Base-by-base conservation (phyloP, 2,888 invertebrate species). In the Apamea monoglypha region DNA sequence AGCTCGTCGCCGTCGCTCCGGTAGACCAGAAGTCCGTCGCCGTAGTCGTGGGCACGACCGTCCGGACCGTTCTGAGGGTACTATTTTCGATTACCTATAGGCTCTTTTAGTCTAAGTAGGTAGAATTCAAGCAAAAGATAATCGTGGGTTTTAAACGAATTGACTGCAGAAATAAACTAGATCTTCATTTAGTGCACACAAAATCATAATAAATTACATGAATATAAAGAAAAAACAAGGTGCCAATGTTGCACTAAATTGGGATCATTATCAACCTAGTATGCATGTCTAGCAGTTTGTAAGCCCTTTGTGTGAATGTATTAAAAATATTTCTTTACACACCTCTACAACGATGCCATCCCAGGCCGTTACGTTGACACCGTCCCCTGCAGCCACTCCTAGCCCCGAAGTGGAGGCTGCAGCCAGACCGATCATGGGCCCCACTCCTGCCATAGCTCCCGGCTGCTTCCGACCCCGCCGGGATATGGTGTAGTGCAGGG, bases 401-500 rank as follows among this genome's bases (percentile, higher is more conserved):
- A 47, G 93, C 0, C 94, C 94, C 21, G 47, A 93, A 0, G 94
- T 92, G 6, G 95, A 94, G 1, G 93, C 89, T 25, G 87, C 89
- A 6, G 90, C 91, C 16, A 93, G 85, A 2, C 93, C 92, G 12
- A 92, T 90, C 91, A 95, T 94, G 18, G 94, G 93, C 0, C 94
- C 94, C 18, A 94, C 91, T 3, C 92, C 93, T 50, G 92, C 88
- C 87, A 92, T 90, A 18, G 89, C 91, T 6, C 96, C 95, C 10
- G 97, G 97, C 76, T 97, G 96, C 94, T 98, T 98, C 91, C 98
- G 98, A 21, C 98, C 98, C 53, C 98, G 97, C 18, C 99, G 97
- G 0, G 99, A 99, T 90, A 99, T 99, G 18, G 99, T 99, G 93
- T 98, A 99, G 93, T 99, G 98, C 76, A 98, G 96, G 0, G 98